Evolutionary conservation across 2,113 vertebrate species (phyloP), one percentile per base, ranked within the genome.

Genomic region (Boleophthalmus pectinirostris): DNA sequence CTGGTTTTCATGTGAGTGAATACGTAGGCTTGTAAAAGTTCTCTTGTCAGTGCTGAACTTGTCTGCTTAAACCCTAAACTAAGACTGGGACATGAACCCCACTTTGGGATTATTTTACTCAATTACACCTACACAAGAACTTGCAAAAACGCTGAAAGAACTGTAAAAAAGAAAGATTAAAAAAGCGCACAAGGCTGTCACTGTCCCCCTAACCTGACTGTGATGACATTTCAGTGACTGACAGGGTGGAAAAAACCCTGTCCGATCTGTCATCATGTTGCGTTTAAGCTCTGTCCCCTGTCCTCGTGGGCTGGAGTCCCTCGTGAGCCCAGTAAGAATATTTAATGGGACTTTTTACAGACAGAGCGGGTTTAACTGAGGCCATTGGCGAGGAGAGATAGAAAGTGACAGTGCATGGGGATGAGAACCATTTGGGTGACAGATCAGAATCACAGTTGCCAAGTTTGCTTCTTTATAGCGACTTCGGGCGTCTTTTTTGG

Each of bases 341-440:
- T 79, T 25, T 85, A 81, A 90, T 82, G 64, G 72, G 33, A 81
- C 70, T 76, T 82, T 57, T 16, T 60, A 61, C 56, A 63, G 74
- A 78, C 77, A 72, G 33, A 60, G 25, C 51, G 81, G 65, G 79
- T 90, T 87, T 77, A 86, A 73, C 75, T 74, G 49, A 49, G 68
- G 65, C 57, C 76, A 67, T 63, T 51, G 75, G 83, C 73, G 75
- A 71, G 53, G 64, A 53, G 56, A 74, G 82, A 81, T 72, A 33
- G 64, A 72, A 68, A 87, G 16, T 84, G 86, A 85, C 84, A 88
- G 84, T 78, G 80, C 72, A 73, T 69, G 56, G 58, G 74, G 71
- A 85, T 87, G 77, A 88, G 89, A 88, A 79, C 21, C 71, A 81
- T 82, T 79, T 84, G 66, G 75, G 68, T 81, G 70, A 84, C 70